A percentile compares a stretch with the other conserved stretches of the same genome.
phyloP scores from a whole-genome alignment of 1,140 invertebrate species.

The Eufriesea mexicana region DNA sequence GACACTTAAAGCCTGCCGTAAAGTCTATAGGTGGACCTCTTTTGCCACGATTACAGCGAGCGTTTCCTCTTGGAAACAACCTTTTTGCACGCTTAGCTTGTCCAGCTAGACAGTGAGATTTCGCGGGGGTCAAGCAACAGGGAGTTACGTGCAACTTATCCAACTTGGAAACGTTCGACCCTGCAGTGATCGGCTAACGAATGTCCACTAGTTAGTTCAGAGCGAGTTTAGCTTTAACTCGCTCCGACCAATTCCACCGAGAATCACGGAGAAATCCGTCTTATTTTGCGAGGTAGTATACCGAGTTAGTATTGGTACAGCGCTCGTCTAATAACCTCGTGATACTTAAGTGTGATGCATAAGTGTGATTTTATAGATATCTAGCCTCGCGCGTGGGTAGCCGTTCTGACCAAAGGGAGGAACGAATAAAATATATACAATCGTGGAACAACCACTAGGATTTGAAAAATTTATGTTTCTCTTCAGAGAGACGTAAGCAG shows the following conservation, averaged over 20 bases:
- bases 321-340: too few species aligned
- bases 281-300: not conserved
- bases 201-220: not conserved
- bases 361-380: too few species aligned
- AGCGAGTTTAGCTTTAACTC: not conserved
- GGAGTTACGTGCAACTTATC: not conserved
- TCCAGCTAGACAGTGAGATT: not conserved
- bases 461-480: too few species aligned
- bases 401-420: too few species aligned
- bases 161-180: not conserved
- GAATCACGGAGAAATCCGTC: not conserved
- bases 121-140: not conserved
- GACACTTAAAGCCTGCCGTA: conserved; percentile 4
- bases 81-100: conserved; percentile 30
- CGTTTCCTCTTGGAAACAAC: not conserved
- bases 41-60: not conserved
- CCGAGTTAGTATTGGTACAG: too few species aligned
- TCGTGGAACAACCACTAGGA: too few species aligned
- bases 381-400: too few species aligned
- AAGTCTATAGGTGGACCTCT: conserved; percentile 7
- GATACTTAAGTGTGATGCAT: too few species aligned
- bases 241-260: not conserved
- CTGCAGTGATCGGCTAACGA: not conserved
- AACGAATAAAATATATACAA: too few species aligned
- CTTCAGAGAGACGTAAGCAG: too few species aligned